These are phyloP conservation scores for human DNA, from an alignment of 2,113 vertebrate genomes.

Conservation along the genomic window GRCh38 chr1:231358001-231358500, in stretches of 20 bases:
- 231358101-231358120: not conserved
- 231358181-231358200: not conserved
- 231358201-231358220: not conserved
- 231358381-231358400: no score
- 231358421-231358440: not conserved
- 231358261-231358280: not conserved
- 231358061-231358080: not conserved
- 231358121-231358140: not conserved
- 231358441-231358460: not conserved
- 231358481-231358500: not conserved
- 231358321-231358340: not conserved
- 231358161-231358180: not conserved
- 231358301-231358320: not conserved
- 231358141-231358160: not conserved
- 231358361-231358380: not conserved
- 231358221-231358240: not conserved
- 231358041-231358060: not conserved
- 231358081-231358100: not conserved
- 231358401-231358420: not conserved
- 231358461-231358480: not conserved
- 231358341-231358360: not conserved
- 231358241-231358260: not conserved
- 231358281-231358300: not conserved
- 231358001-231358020: conserved; percentile 22
- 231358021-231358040: not conserved